These are phyloP conservation scores for Zosterops lateralis DNA, from an alignment of 2,113 vertebrate genomes.

Conservation along the genomic window DNA sequence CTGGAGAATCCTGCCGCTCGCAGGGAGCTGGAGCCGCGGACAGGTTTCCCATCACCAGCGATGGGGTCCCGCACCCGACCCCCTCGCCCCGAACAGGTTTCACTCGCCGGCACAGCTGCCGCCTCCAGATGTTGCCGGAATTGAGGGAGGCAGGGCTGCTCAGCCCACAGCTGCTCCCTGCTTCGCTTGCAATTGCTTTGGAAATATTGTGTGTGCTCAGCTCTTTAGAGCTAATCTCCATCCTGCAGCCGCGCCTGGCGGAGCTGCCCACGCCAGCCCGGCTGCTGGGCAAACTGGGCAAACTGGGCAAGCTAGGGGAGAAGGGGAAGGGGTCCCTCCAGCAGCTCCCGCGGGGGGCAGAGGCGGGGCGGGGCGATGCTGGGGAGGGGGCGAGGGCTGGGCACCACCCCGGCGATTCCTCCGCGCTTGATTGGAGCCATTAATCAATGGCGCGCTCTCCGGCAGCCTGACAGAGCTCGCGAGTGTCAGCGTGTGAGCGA, in stretches of 20 bases:
- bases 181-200: conserved; percentile 41
- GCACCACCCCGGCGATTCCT: neutral
- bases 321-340: accelerated
- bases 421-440: conserved; percentile 28
- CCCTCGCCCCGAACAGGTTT: conserved; percentile 23
- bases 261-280: neutral
- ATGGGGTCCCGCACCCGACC: neutral
- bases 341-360: accelerated
- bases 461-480: conserved; percentile 2
- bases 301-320: neutral
- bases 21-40: neutral
- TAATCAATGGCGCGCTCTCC: neutral
- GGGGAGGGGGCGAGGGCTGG: neutral
- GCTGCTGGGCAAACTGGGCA: neutral
- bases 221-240: conserved; percentile 30
- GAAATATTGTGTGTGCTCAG: conserved; percentile 34
- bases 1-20: accelerated
- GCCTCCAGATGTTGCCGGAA: conserved; percentile 45
- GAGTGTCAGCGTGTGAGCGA: conserved; percentile 33
- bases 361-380: accelerated
- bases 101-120: conserved; percentile 16
- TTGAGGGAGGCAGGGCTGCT: conserved; percentile 20
- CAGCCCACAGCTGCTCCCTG: conserved; percentile 59
- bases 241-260: neutral
- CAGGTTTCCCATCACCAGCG: neutral